phyloP scores from a whole-genome alignment of 2,888 invertebrate genomes.

The Corbicula japonica region DNA sequence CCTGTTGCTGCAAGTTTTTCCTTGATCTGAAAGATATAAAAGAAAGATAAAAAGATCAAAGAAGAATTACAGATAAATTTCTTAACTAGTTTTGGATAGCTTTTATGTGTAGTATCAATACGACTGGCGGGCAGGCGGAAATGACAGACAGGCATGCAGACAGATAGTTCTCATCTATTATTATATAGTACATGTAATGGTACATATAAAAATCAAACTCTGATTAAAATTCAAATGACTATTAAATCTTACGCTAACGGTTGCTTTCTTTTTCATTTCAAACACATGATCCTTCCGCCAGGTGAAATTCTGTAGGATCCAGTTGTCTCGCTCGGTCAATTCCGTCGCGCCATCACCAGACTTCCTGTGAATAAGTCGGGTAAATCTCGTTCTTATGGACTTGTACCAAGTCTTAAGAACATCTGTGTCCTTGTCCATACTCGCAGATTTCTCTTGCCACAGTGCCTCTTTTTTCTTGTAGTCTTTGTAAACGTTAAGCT shows the following conservation, averaged over 20 bases:
- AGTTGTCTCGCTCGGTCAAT: conserved; percentile 49
- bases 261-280: conserved; percentile 36
- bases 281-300: conserved; percentile 24
- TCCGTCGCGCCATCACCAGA: conserved; percentile 52
- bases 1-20: conserved; percentile 32
- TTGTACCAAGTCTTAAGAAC: conserved; percentile 50
- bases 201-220: too few species aligned
- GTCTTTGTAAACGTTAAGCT: conserved; percentile 36
- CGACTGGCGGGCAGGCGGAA: too few species aligned
- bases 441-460: conserved; percentile 47
- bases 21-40: conserved; percentile 31
- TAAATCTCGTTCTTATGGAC: conserved; percentile 45
- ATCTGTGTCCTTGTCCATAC: conserved; percentile 45
- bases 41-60: too few species aligned
- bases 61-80: too few species aligned
- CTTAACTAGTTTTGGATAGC: too few species aligned
- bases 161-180: too few species aligned
- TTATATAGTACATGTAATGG: too few species aligned
- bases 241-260: conserved; percentile 35
- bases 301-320: conserved; percentile 53
- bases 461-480: conserved; percentile 46
- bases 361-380: conserved; percentile 47
- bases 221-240: too few species aligned
- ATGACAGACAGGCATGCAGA: too few species aligned
- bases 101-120: too few species aligned